phyloP scores from a whole-genome alignment of 2,888 invertebrate species.

The Phymatocera aterrima region DNA sequence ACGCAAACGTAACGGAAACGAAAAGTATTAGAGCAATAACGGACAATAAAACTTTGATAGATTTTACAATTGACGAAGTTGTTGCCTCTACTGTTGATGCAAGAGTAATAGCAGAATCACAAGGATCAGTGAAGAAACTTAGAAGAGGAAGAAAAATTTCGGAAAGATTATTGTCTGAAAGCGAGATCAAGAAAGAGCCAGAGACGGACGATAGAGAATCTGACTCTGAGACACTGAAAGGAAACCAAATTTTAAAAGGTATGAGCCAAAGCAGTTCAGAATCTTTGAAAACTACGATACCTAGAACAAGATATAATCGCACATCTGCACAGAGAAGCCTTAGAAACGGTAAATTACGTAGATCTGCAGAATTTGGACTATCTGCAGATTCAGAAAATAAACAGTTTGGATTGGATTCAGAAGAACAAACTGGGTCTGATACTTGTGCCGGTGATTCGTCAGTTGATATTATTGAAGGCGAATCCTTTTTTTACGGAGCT shows the following conservation, averaged over 20 bases:
- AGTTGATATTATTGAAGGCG: conserved; percentile 60
- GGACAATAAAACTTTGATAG: conserved; percentile 63
- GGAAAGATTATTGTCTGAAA: conserved; percentile 54
- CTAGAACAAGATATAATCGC: conserved; percentile 60
- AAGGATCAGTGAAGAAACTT: conserved; percentile 58
- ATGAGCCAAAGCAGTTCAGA: conserved; percentile 39
- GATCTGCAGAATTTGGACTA: conserved; percentile 67
- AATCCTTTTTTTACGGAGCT: conserved; percentile 63
- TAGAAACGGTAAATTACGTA: conserved; percentile 83
- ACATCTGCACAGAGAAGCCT: conserved; percentile 77
- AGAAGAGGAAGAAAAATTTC: conserved; percentile 65
- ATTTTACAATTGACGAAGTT: conserved; percentile 71
- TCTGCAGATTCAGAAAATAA: conserved; percentile 63
- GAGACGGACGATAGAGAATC: conserved; percentile 33
- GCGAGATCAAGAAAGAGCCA: conserved; percentile 66
- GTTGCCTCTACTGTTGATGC: conserved; percentile 70
- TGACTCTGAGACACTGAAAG: neutral
- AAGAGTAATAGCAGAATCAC: conserved; percentile 60
- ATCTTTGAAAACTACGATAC: conserved; percentile 20
- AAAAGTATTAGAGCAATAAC: conserved; percentile 45
- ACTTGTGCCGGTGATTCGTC: conserved; percentile 54
- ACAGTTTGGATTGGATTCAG: conserved; percentile 62
- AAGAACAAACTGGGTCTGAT: conserved; percentile 55
- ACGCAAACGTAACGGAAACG: conserved; percentile 48
- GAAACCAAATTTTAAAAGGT: conserved; percentile 2